These are phyloP conservation scores for Drosophila mettleri DNA, from an alignment of 2,888 invertebrate species.

Conservation along the genomic window DNA sequence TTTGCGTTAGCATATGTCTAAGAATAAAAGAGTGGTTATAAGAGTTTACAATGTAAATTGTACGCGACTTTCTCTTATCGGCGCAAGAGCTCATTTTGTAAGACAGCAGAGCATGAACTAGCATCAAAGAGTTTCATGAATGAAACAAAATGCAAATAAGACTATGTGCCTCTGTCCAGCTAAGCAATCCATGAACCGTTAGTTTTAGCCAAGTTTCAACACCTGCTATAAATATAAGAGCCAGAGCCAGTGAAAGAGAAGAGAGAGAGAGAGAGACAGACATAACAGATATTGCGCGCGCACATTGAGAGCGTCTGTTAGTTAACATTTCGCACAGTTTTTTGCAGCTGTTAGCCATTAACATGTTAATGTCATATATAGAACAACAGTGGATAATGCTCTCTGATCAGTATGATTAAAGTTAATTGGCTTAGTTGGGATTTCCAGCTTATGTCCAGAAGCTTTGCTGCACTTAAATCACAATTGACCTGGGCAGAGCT, in stretches of 20 bases:
- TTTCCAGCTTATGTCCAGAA: background rate
- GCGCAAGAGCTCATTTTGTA: background rate
- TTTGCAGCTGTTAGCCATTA: constrained; percentile 20
- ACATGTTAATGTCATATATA: background rate
- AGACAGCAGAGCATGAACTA: background rate
- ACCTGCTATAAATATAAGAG: constrained; percentile 31
- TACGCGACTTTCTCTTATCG: background rate
- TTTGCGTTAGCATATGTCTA: background rate
- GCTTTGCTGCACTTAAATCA: constrained; percentile 1
- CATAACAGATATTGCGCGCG: constrained; percentile 27
- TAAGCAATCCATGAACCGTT: background rate
- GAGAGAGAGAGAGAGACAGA: constrained; percentile 17
- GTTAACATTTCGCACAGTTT: constrained; percentile 48
- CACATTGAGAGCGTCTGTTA: constrained; percentile 12
- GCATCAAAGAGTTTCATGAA: background rate
- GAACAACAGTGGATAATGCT: background rate
- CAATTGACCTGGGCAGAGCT: background rate
- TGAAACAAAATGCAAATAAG: background rate
- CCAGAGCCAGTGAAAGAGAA: constrained; percentile 11
- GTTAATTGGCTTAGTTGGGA: constrained; percentile 4
- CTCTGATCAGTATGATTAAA: constrained; percentile 14
- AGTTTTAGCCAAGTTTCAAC: constrained; percentile 28
- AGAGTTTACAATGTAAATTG: background rate
- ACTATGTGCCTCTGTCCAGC: background rate
- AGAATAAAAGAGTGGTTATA: background rate